These are phyloP conservation scores for Plebejus anna DNA, from an alignment of 2,888 invertebrate species.

Conservation along the genomic window DNA sequence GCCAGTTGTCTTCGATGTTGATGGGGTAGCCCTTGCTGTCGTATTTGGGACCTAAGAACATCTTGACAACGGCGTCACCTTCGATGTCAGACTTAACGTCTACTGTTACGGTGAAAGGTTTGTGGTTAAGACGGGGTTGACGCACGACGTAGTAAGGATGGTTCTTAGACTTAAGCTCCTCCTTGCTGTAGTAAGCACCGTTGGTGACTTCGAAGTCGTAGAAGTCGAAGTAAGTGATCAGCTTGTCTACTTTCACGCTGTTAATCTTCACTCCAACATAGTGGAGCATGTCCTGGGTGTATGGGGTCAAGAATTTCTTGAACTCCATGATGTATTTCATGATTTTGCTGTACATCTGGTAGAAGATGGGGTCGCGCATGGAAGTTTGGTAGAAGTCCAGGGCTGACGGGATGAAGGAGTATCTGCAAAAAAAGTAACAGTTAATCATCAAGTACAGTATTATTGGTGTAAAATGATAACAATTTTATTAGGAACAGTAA, in stretches of 20 bases:
- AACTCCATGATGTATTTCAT: conserved; percentile 79
- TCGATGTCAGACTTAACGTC: conserved; percentile 80
- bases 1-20: conserved; percentile 75
- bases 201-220: conserved; percentile 82
- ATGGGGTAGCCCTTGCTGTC: conserved; percentile 77
- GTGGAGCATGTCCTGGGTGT: conserved; percentile 77
- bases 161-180: conserved; percentile 55
- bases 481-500: no score
- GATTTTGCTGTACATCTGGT: conserved; percentile 82
- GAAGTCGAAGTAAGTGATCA: conserved; percentile 84
- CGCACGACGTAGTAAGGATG: conserved; percentile 75
- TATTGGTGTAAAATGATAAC: no score
- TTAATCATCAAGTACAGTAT: not conserved
- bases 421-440: conserved; percentile 48
- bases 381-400: conserved; percentile 83
- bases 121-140: conserved; percentile 85
- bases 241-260: conserved; percentile 80
- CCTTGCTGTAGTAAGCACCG: conserved; percentile 54
- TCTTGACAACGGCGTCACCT: conserved; percentile 79
- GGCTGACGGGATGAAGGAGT: conserved; percentile 75
- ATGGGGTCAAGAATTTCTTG: conserved; percentile 79
- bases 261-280: conserved; percentile 82
- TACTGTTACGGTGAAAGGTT: conserved; percentile 82
- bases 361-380: conserved; percentile 86
- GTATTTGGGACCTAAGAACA: conserved; percentile 86